Evolutionary conservation across 2,888 invertebrate genomes (phyloP).

Genomic region (Matsumyia berberina): DNA sequence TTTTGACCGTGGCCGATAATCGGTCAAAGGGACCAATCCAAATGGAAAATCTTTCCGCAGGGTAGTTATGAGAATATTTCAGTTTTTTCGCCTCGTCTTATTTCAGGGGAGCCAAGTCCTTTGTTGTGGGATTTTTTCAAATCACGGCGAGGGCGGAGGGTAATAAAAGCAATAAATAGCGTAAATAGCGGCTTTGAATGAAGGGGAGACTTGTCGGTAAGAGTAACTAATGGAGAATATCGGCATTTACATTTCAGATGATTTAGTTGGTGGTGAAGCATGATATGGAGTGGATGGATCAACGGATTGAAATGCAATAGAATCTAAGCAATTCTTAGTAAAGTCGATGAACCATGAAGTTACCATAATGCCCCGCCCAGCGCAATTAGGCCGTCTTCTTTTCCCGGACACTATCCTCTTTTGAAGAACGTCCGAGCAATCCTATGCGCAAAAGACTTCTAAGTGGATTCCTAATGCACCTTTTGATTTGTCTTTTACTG

Average conservation of each 20-base stretch:
- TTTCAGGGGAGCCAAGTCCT: slow-evolving; percentile 20
- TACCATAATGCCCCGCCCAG: too few relatives aligned
- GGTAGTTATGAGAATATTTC: slow-evolving; percentile 32
- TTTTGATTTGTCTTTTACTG: too few relatives aligned
- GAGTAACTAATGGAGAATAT: slow-evolving; percentile 10
- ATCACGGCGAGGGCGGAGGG: not conserved
- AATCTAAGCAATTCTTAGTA: too few relatives aligned
- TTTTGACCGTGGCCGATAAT: slow-evolving; percentile 60
- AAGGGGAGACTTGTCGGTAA: slow-evolving; percentile 2
- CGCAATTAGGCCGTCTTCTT: too few relatives aligned
- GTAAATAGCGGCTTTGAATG: not conserved
- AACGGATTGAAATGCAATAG: too few relatives aligned
- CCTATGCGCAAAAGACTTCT: too few relatives aligned
- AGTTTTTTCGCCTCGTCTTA: not conserved
- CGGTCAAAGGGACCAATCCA: slow-evolving; percentile 62
- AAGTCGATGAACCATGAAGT: too few relatives aligned
- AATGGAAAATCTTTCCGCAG: slow-evolving; percentile 43
- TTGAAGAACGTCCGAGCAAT: too few relatives aligned
- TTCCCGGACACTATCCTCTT: too few relatives aligned
- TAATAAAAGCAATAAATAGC: slow-evolving; percentile 16
- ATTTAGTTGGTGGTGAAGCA: not conserved
- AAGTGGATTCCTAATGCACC: too few relatives aligned
- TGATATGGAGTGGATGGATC: too few relatives aligned
- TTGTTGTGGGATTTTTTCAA: slow-evolving; percentile 34
- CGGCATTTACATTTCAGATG: not conserved